Evolutionary conservation across 2,888 invertebrate genomes (phyloP), one percentile per base, ranked within the genome.

Genomic region (Cartodere bifasciata): DNA sequence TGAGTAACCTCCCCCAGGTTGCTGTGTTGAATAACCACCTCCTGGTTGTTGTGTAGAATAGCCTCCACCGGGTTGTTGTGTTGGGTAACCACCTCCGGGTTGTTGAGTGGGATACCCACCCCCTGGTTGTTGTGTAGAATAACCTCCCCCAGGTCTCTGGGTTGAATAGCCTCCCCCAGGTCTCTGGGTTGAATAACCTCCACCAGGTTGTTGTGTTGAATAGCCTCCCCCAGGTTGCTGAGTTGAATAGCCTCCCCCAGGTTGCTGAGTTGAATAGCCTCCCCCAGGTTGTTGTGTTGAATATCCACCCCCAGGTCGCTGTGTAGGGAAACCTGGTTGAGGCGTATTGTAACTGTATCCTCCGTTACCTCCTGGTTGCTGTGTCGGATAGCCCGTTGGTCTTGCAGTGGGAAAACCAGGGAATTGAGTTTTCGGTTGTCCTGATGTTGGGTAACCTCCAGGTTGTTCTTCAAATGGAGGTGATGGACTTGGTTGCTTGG

Each of bases 341-440:
- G n/a, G n/a, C n/a, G n/a, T n/a, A n/a, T n/a, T n/a, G n/a, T n/a
- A n/a, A n/a, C n/a, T n/a, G n/a, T n/a, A n/a, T n/a, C n/a, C n/a
- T n/a, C n/a, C n/a, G n/a, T n/a, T n/a, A n/a, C n/a, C 16, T 44
- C 46, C 34, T 46, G 44, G 31, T 41, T 30, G 28, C 16, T 31
- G 29, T 17, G 36, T 35, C 12, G 46, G 40, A 12, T 43, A 43
- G 4, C 42, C 40, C 6, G 36, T 39, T n/a, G 30, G 36, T 14
- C 55, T 52, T 34, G 49, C 50, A 7, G 55, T 50, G 32, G 53
- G 48, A 21, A 56, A 56, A 0, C 58, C 31, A 9, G 56, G 7
- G 10, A 23, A 23, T 23, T 5, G 16, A 14, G 33, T 28, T 28
- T 32, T 31, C n/a, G 41, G 36, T 24, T 38, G 28, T 17, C 34